Percentiles rank a stretch among this genome's conserved stretches.
These are phyloP conservation scores for Dryobates pubescens DNA, from an alignment of 2,797 vertebrate species.

Conservation along the genomic window DNA sequence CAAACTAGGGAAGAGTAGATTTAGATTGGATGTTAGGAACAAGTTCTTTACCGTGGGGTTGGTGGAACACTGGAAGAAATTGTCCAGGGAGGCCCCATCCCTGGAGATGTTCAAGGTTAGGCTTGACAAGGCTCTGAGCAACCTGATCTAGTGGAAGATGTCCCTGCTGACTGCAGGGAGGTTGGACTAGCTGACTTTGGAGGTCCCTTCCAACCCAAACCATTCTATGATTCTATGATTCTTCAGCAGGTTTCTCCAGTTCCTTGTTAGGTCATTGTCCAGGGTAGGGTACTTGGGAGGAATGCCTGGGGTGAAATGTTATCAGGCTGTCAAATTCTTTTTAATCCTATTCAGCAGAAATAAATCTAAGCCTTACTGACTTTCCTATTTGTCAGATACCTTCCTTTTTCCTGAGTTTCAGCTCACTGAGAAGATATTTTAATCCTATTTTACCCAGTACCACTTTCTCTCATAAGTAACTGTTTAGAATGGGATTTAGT, in stretches of 20 bases:
- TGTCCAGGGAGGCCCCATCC: too few species aligned
- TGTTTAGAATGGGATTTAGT: constrained; percentile 3
- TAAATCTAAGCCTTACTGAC: not conserved
- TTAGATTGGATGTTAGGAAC: too few species aligned
- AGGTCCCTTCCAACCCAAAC: too few species aligned
- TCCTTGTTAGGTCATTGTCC: not conserved
- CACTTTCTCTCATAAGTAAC: not conserved
- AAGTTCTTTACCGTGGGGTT: too few species aligned
- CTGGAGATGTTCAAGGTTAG: too few species aligned
- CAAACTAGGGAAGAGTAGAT: too few species aligned
- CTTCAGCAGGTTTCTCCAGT: not conserved
- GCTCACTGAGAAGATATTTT: constrained; percentile 16
- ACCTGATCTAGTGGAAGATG: too few species aligned
- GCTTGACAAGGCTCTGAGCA: too few species aligned
- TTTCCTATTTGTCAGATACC: not conserved
- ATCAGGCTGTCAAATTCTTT: not conserved
- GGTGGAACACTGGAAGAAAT: too few species aligned
- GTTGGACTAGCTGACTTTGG: too few species aligned
- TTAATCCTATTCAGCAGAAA: not conserved
- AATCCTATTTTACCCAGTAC: constrained; percentile 24
- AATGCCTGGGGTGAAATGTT: not conserved
- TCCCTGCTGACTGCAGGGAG: too few species aligned
- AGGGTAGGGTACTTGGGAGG: not conserved
- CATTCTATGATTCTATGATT: not conserved
- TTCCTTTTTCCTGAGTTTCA: constrained; percentile 3